Conservation (phyloP, 2,888 invertebrate genomes). For the Uropetala carovei region DNA sequence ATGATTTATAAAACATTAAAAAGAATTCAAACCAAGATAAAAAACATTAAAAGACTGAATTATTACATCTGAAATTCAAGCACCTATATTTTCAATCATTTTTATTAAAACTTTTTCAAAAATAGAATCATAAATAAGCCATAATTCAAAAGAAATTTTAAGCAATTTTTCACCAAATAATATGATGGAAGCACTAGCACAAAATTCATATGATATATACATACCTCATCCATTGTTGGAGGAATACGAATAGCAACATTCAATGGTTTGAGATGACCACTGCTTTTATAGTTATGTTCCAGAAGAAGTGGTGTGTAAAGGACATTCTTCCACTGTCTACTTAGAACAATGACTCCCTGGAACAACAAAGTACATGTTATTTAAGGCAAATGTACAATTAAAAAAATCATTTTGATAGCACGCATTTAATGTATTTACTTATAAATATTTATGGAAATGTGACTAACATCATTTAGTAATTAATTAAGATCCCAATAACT, state of each 20-base stretch:
- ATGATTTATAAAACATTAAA: slow-evolving; percentile 65
- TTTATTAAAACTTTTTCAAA: neutral
- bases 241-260: slow-evolving; percentile 94
- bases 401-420: neutral
- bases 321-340: slow-evolving; percentile 97
- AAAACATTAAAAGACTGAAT: too few relatives aligned
- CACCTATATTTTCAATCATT: neutral
- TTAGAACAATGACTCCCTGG: slow-evolving; percentile 95
- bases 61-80: too few relatives aligned
- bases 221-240: slow-evolving; percentile 85
- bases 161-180: too few relatives aligned
- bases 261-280: slow-evolving; percentile 82
- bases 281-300: slow-evolving; percentile 92
- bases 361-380: slow-evolving; percentile 68
- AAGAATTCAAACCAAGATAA: slow-evolving; percentile 30
- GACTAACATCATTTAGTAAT: neutral
- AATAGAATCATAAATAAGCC: too few relatives aligned
- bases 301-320: slow-evolving; percentile 94
- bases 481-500: neutral
- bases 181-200: too few relatives aligned
- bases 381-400: too few relatives aligned
- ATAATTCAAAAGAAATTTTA: too few relatives aligned
- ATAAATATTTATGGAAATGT: neutral
- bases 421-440: neutral
- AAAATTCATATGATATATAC: slow-evolving; percentile 65